These are phyloP conservation scores for Chiloscyllium punctatum DNA, from an alignment of 2,797 vertebrate species.

Conservation along the genomic window DNA sequence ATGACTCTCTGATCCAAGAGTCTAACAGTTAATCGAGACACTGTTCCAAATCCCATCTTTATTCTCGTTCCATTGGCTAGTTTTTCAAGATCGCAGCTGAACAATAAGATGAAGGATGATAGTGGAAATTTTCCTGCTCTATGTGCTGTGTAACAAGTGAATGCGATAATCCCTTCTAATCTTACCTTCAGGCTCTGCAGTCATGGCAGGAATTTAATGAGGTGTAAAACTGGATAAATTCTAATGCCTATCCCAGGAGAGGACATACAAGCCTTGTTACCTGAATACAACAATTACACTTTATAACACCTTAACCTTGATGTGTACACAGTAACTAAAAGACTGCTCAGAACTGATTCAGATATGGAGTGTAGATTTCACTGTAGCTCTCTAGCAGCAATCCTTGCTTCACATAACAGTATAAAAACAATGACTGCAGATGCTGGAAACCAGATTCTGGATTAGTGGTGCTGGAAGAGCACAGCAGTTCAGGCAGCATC, in stretches of 20 bases:
- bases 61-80: background rate
- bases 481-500: too few species aligned
- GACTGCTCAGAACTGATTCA: background rate
- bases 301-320: background rate
- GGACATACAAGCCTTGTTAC: background rate
- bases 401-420: too few species aligned
- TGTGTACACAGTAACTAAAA: background rate
- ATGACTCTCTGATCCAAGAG: background rate
- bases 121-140: background rate
- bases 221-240: background rate
- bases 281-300: background rate
- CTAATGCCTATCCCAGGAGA: background rate
- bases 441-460: too few species aligned
- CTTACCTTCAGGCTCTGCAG: background rate
- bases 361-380: background rate
- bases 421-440: too few species aligned
- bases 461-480: too few species aligned
- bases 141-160: background rate
- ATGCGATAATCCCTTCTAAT: background rate
- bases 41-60: background rate
- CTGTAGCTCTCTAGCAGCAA: background rate
- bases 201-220: conserved; percentile 14
- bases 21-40: background rate
- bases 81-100: background rate
- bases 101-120: background rate